Base-by-base conservation (phyloP, 2,113 vertebrate genomes). In the Prietella phreatophila region DNA sequence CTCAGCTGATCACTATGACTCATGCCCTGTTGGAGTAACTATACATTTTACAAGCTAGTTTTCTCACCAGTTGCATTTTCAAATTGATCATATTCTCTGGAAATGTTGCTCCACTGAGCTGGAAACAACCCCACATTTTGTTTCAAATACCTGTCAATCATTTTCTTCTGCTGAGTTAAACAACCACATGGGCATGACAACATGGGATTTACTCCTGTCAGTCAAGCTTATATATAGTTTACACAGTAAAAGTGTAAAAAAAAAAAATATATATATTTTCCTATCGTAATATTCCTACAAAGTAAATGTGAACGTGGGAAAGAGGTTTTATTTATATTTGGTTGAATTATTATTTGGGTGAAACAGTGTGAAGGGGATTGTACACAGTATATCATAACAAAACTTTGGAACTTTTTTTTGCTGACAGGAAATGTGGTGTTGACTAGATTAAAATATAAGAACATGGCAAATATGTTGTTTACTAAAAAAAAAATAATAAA, bases 61-160 rank as follows among this genome's bases (percentile, higher is more conserved):
- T 61, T 65, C 75, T 53, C 42, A 56, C 27, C 39, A 33, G 83
- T 22, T 84, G 61, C 14, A 30, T 69, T 55, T 56, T 84, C 10
- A 13, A 75, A 22, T 15, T 47, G 22, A 76, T 63, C 9, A 5
- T 39, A 42, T 58, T 82, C 53, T 67, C n/a, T 82, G 63, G 79
- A 71, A 7, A 19, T 82, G 27, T 80, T 36, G 53, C 50, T 71
- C 30, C 53, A 71, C 58, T 47, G 85, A 80, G 85, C 58, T 30
- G 58, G 58, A 86, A 86, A 47, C 56, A 60, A 63, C 58, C 27
- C 58, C 14, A 33, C 17, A 58, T 87, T 82, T 71, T 58, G 25
- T 69, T 69, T 82, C 7, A 87, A 42, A 82, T 87, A 82, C n/a
- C 50, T 71, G 78, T 67, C 85, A 87, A 55, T 81, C 78, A 87